Evolutionary conservation across 1,140 invertebrate species (phyloP).

Genomic region (Drosophila lini): DNA sequence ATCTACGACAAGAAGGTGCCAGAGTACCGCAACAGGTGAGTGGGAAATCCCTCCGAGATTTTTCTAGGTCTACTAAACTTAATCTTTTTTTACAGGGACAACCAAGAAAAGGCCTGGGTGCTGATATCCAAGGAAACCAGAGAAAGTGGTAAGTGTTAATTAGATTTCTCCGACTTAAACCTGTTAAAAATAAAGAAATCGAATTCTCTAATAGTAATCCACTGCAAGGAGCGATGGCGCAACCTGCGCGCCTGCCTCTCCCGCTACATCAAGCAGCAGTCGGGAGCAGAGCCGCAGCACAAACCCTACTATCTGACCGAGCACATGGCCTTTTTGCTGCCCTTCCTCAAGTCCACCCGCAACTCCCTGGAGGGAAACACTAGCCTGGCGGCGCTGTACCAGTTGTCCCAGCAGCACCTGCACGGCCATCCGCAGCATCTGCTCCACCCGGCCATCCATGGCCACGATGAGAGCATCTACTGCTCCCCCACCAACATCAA

Average conservation of each 20-base stretch:
- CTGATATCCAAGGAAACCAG: constrained; percentile 84
- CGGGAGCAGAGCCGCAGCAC: constrained; percentile 72
- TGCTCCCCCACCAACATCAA: constrained; percentile 52
- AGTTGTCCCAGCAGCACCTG: constrained; percentile 69
- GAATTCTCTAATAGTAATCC: constrained; percentile 53
- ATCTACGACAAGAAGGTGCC: constrained; percentile 83
- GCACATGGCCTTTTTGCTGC: constrained; percentile 82
- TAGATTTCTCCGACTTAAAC: rapidly evolving
- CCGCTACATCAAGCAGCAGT: constrained; percentile 81
- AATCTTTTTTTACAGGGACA: constrained; percentile 50
- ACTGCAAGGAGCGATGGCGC: constrained; percentile 84
- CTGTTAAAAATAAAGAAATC: no score
- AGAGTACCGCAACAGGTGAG: constrained; percentile 83
- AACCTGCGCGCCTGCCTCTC: constrained; percentile 82
- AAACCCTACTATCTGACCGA: constrained; percentile 84
- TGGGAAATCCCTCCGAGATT: neutral
- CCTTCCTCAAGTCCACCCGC: constrained; percentile 78
- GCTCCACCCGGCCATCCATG: constrained; percentile 33
- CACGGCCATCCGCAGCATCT: constrained; percentile 26
- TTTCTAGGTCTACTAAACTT: neutral
- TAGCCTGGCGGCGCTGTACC: constrained; percentile 63
- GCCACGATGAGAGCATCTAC: constrained; percentile 56
- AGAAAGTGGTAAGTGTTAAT: constrained; percentile 67
- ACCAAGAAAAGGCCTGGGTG: constrained; percentile 82
- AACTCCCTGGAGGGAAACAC: constrained; percentile 71